A percentile compares a stretch with the other conserved stretches of the same genome.
Conservation (phyloP, 2,113 vertebrate genomes). For the Eulemur macaco region DNA sequence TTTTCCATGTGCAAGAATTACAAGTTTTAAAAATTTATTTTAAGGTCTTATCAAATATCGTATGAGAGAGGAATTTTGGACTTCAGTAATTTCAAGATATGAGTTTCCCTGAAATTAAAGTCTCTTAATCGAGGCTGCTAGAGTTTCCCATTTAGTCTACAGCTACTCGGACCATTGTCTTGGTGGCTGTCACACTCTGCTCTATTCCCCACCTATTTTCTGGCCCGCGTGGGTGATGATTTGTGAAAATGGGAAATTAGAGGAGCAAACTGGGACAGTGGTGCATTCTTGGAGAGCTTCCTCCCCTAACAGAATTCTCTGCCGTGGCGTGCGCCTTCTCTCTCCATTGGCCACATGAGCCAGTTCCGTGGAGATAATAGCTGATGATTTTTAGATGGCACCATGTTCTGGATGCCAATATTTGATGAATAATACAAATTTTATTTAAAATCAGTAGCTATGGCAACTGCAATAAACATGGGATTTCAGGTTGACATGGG, state of each 20-base stretch:
- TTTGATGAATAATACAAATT: conserved; percentile 49
- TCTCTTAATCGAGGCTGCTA: background rate
- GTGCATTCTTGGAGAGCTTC: background rate
- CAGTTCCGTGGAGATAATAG: background rate
- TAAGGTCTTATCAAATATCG: background rate
- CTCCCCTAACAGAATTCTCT: background rate
- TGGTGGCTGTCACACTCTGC: background rate
- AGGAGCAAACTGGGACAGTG: background rate
- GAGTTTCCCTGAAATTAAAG: conserved; percentile 1
- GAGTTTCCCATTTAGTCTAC: background rate
- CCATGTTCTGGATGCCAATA: background rate
- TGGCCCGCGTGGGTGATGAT: background rate
- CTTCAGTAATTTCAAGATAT: background rate
- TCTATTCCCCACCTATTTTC: background rate
- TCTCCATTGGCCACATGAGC: background rate
- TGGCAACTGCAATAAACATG: background rate
- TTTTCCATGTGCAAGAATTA: background rate
- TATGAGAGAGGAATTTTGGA: background rate
- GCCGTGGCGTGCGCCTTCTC: background rate
- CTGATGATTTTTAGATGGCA: conserved; percentile 8
- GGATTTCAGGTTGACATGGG: background rate
- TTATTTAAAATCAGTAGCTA: conserved; percentile 57
- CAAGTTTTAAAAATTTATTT: background rate
- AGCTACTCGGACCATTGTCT: background rate
- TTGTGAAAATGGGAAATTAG: background rate